A percentile compares a stretch with the other conserved stretches of the same genome.
Conservation (phyloP, 2,113 vertebrate genomes). For the Chaetorhynchus papuensis region DNA sequence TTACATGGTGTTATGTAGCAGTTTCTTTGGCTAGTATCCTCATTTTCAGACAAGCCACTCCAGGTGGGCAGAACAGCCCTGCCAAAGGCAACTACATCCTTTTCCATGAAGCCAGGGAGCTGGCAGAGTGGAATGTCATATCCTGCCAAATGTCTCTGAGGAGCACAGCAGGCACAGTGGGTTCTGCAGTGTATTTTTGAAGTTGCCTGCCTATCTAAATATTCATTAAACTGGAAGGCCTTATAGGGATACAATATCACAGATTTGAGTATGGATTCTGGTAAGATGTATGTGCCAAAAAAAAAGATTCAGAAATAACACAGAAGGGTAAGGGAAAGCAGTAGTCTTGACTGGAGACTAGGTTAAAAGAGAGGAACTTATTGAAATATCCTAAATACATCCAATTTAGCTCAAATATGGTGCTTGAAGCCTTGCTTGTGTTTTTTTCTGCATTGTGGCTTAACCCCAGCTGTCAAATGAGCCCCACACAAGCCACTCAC, state of each 20-base stretch:
- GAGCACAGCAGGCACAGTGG: background rate
- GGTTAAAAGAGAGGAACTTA: background rate
- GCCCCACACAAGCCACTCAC: background rate
- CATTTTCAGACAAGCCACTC: background rate
- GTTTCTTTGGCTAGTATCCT: background rate
- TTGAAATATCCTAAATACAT: background rate
- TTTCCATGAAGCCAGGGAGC: background rate
- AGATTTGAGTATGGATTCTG: background rate
- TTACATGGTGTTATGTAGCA: background rate
- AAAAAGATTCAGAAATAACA: background rate
- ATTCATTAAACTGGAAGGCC: background rate
- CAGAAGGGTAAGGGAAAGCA: background rate
- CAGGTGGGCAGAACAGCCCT: background rate
- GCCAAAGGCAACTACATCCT: background rate
- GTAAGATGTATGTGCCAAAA: background rate
- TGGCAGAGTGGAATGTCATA: background rate
- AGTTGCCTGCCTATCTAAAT: background rate
- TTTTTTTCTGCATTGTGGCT: background rate
- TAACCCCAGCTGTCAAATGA: background rate
- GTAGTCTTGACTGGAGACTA: background rate
- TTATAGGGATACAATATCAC: background rate
- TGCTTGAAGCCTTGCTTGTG: background rate
- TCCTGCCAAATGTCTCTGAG: background rate
- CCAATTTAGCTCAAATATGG: background rate
- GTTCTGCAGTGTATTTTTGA: background rate